Base-by-base conservation (phyloP, 2,888 invertebrate species). In the Steinernema hermaphroditum region DNA sequence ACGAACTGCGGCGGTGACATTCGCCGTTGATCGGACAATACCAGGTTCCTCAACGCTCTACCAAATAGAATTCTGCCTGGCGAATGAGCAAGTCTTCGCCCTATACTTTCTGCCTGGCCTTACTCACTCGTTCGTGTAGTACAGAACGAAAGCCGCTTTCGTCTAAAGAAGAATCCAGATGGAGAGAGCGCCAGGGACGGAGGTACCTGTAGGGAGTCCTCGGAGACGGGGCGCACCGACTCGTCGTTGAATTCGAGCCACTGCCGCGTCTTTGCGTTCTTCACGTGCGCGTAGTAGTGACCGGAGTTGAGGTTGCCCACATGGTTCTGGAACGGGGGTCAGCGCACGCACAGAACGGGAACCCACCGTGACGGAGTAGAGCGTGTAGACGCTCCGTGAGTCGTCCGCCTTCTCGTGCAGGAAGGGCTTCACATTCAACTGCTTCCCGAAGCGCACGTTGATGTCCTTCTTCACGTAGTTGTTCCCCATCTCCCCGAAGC, bases 221-320 rank as follows among this genome's bases (percentile, higher is more conserved):
- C 70, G n/a, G 71, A 74, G 12, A 75, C 73, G 2, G 69, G 41
- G 14, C 74, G 68, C 14, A 79, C 79, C 9, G 41, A 29, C 19
- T 82, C 81, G 71, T 85, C 85, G 72, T 85, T 82, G 73, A 80
- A 82, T 70, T 78, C 73, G 9, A 81, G 68, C 85, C 84, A 84
- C 50, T 76, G 73, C 6, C 73, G 70, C 22, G 49, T 71, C 29
- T 24, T 27, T 19, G 75, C 27, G 74, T 82, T 82, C 2, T 74
- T 74, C 6, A 80, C 80, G 22, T 71, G 72, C 0, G 85, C 76
- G 12, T 83, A 85, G 76, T 85, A 85, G 70, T 85, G 85, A 8
- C 85, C 85, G 41, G 78, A 77, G 46, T 82, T 83, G 41, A 85
- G 72, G 8, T 75, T 70, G n/a, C 85, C 85, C 32, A 74, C 73